Conservation (phyloP, 1,140 invertebrate species). For the Monochamus saltuarius region DNA sequence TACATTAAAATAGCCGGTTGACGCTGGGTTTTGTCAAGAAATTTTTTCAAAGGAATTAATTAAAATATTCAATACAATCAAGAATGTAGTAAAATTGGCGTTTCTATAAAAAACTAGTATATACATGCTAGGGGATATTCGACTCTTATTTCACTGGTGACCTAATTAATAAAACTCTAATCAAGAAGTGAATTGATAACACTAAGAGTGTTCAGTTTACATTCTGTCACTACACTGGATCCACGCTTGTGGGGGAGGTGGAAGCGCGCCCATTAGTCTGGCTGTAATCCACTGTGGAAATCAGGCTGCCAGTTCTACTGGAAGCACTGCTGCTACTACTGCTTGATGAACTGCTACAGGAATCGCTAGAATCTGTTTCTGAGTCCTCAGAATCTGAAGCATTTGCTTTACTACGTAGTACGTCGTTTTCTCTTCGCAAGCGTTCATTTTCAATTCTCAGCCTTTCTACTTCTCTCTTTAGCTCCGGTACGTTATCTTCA, state of each 20-base stretch:
- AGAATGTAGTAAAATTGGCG: too few relatives aligned
- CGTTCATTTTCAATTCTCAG: constrained; percentile 41
- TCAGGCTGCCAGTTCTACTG: constrained; percentile 23
- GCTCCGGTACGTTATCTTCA: constrained; percentile 31
- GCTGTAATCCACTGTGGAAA: constrained; percentile 27
- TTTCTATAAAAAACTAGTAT: too few relatives aligned
- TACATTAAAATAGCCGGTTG: too few relatives aligned
- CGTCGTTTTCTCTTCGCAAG: constrained; percentile 58
- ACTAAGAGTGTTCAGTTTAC: too few relatives aligned
- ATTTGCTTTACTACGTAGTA: constrained; percentile 53
- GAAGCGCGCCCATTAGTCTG: constrained; percentile 39
- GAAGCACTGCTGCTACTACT: constrained; percentile 30
- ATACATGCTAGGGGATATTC: too few relatives aligned
- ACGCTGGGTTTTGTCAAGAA: too few relatives aligned
- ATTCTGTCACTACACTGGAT: constrained; percentile 23
- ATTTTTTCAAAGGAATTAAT: too few relatives aligned
- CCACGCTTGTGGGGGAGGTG: constrained; percentile 20
- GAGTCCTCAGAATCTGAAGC: constrained; percentile 57
- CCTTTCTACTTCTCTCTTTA: constrained; percentile 57
- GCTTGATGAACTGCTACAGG: constrained; percentile 39
- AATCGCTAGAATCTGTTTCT: constrained; percentile 55
- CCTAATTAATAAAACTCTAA: too few relatives aligned
- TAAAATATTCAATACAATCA: too few relatives aligned
- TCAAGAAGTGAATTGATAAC: too few relatives aligned
- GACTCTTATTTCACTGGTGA: too few relatives aligned